phyloP scores from a whole-genome alignment of 2,888 invertebrate species.

The Sialis fuliginosa region DNA sequence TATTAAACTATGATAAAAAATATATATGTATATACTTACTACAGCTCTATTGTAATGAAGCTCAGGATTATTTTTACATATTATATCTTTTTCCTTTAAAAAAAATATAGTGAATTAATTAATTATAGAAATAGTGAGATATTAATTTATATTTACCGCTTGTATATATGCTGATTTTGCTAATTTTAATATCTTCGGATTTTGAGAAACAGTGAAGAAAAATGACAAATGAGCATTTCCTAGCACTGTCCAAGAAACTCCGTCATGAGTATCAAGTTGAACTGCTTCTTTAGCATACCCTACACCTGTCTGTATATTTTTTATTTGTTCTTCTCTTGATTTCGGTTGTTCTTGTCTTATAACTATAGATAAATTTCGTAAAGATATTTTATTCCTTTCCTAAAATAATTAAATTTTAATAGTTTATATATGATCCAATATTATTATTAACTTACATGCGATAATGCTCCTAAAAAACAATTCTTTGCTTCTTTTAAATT shows the following conservation, averaged over 20 bases:
- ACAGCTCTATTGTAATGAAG: slow-evolving; percentile 70
- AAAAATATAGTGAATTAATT: too few species aligned
- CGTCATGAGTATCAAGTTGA: slow-evolving; percentile 56
- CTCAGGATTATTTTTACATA: slow-evolving; percentile 57
- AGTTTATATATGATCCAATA: slow-evolving; percentile 6
- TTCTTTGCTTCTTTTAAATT: slow-evolving; percentile 63
- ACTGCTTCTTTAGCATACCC: slow-evolving; percentile 70
- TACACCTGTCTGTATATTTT: slow-evolving; percentile 51
- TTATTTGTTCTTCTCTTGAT: slow-evolving; percentile 31
- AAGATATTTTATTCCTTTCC: slow-evolving; percentile 54
- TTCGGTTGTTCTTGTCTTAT: slow-evolving; percentile 43
- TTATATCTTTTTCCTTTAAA: slow-evolving; percentile 54
- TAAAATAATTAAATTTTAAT: slow-evolving; percentile 20
- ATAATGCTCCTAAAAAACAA: slow-evolving; percentile 63
- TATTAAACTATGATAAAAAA: neutral
- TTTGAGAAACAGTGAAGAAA: slow-evolving; percentile 59
- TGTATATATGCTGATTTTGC: slow-evolving; percentile 67
- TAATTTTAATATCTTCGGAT: slow-evolving; percentile 48
- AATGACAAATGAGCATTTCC: slow-evolving; percentile 72
- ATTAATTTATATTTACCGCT: slow-evolving; percentile 39
- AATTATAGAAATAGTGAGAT: too few species aligned
- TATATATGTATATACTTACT: slow-evolving; percentile 33
- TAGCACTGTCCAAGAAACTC: slow-evolving; percentile 65
- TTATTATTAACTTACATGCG: slow-evolving; percentile 34
- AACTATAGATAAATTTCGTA: slow-evolving; percentile 68